Evolutionary conservation across 2,797 vertebrate species (phyloP), one percentile per base, ranked within the genome.

Genomic region (Crypturellus tataupa): DNA sequence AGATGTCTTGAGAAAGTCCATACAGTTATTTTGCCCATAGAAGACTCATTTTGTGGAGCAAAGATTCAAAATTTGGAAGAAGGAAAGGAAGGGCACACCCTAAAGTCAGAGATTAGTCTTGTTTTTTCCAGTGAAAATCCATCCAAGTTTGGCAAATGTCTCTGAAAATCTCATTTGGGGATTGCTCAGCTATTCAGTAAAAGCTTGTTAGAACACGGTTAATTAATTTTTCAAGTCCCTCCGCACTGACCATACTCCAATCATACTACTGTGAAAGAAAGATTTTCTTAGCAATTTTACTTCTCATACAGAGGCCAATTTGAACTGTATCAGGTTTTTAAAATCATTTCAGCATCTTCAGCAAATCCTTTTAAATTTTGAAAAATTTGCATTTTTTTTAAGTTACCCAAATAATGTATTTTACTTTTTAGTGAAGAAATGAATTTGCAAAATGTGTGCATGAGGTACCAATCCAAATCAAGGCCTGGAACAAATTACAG

Each of bases 121-220:
- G 60, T 35, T 33, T 44, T 5, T 85, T 89, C 39, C 76, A 56
- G 23, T 55, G 46, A 72, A 93, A 94, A 92, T 35, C 9, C 35
- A 65, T 51, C 35, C 31, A 76, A 40, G 39, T 84, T n/a, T 70
- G 46, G 37, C 9, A 84, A 92, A 78, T 4, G 1, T 40, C 17
- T 82, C 62, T 35, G 37, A 68, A 85, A 84, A 67, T 37, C 33
- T 86, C 49, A 46, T 60, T 10, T 53, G 23, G 77, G 8, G 8
- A 10, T 21, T 81, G 7, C 11, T 65, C 46, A 85, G 16, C 31
- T 51, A 15, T 79, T 80, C 44, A 33, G 10, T n/a, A 51, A 29
- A 80, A 39, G 2, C 4, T 93, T 83, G 25, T n/a, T 40, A 53
- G 37, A 9, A 37, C 2, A 53, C 24, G 73, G 14, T 35, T 8